Percentiles rank a stretch among this genome's conserved stretches.
These are phyloP conservation scores for Sinocyclocheilus anshuiensis DNA, from an alignment of 2,113 vertebrate species.

Conservation along the genomic window DNA sequence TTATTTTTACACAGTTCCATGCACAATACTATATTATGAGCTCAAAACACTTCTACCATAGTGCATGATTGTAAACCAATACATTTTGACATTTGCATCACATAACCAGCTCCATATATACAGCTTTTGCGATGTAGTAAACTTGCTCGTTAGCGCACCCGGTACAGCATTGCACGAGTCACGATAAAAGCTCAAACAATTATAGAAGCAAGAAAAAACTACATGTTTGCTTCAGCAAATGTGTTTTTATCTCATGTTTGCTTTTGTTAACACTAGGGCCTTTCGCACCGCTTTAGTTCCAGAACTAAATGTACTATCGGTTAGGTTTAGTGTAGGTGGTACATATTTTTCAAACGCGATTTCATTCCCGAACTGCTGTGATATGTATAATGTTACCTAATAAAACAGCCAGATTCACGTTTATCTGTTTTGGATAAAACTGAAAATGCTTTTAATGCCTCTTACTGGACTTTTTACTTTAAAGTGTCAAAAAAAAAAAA, in stretches of 20 bases:
- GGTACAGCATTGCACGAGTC: background rate
- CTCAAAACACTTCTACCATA: no score
- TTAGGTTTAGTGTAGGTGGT: background rate
- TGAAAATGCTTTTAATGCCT: background rate
- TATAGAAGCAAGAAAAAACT: background rate
- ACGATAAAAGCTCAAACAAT: background rate
- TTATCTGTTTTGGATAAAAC: background rate
- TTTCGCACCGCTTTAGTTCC: no score
- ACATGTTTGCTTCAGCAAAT: background rate
- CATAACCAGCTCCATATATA: background rate
- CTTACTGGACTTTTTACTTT: background rate
- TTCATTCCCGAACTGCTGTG: background rate
- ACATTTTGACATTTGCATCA: background rate
- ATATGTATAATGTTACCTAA: no score
- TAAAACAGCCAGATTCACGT: background rate
- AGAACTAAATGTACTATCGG: no score
- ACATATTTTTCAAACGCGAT: background rate
- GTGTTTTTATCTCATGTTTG: background rate
- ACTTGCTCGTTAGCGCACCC: background rate
- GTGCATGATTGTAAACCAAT: no score
- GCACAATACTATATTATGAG: background rate
- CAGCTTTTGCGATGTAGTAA: background rate
- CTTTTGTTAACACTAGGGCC: background rate
- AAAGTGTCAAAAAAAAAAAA: background rate
- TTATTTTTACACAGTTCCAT: background rate